These are phyloP conservation scores for Coregonus ussuriensis DNA, from an alignment of 2,797 vertebrate genomes.

Conservation along the genomic window DNA sequence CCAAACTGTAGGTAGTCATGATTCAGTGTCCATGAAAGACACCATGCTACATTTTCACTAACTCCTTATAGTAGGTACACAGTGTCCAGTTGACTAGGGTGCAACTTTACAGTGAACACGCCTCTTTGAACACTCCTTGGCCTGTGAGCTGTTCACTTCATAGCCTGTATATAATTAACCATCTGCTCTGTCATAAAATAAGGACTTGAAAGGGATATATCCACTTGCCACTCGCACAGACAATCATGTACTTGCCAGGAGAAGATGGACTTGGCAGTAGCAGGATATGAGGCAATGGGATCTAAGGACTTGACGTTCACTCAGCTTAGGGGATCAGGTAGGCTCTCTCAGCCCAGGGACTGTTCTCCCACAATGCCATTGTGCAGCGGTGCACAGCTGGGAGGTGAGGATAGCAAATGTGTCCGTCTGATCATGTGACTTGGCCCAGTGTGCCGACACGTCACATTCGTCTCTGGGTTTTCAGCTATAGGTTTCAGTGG, in stretches of 20 bases:
- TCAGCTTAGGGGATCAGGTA: slow-evolving; percentile 44
- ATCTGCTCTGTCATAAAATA: slow-evolving; percentile 1
- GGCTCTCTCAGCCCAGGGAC: neutral
- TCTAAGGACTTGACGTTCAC: slow-evolving; percentile 21
- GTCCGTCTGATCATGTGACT: slow-evolving; percentile 17
- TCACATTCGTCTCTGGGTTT: slow-evolving; percentile 6
- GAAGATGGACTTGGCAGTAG: slow-evolving; percentile 30
- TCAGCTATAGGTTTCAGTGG: slow-evolving; percentile 33
- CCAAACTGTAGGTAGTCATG: no score
- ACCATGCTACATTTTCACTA: no score
- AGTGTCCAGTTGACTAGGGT: neutral
- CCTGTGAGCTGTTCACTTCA: neutral
- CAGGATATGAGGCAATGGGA: slow-evolving; percentile 39
- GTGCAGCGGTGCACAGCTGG: slow-evolving; percentile 30
- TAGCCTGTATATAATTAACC: neutral
- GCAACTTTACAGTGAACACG: neutral
- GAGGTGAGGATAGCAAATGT: slow-evolving; percentile 31
- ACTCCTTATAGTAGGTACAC: no score
- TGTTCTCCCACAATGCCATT: slow-evolving; percentile 14
- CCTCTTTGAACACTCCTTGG: neutral
- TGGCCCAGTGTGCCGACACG: slow-evolving; percentile 4
- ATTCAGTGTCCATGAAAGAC: no score
- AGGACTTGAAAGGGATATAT: slow-evolving; percentile 6
- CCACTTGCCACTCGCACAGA: neutral
- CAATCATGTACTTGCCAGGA: slow-evolving; percentile 30